Conservation (phyloP, 2,888 invertebrate genomes). For the Syrphus vitripennis region DNA sequence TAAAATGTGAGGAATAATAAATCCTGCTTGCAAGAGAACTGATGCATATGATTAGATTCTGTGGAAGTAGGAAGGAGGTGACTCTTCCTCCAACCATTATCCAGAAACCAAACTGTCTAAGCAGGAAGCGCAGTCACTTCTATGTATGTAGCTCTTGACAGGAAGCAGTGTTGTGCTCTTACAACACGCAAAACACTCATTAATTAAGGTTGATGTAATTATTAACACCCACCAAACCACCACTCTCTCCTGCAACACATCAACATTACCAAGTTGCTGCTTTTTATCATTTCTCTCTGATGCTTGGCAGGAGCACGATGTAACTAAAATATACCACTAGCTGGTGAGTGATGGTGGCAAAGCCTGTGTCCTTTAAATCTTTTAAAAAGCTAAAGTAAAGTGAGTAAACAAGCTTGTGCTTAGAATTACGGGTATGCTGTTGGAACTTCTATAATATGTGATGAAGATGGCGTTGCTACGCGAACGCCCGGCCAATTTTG, state of each 20-base stretch:
- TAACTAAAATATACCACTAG: too few species aligned
- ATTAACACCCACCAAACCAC: conserved; percentile 58
- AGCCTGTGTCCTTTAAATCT: conserved; percentile 24
- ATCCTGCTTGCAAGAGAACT: conserved; percentile 57
- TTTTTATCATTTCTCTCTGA: conserved; percentile 47
- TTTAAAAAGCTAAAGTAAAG: conserved; percentile 31
- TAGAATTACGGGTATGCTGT: conserved; percentile 37
- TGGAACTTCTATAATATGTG: neutral
- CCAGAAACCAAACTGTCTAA: conserved; percentile 22
- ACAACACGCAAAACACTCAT: conserved; percentile 69
- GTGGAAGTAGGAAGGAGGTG: neutral
- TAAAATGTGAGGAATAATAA: conserved; percentile 56
- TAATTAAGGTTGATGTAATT: conserved; percentile 70
- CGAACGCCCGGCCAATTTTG: too few species aligned
- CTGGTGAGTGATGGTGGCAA: too few species aligned
- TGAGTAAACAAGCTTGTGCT: conserved; percentile 44
- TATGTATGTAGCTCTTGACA: neutral
- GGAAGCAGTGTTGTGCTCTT: conserved; percentile 61
- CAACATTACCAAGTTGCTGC: conserved; percentile 23
- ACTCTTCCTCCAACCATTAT: neutral
- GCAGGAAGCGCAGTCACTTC: conserved; percentile 7
- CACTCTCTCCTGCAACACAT: neutral
- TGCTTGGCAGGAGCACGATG: conserved; percentile 28
- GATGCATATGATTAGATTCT: conserved; percentile 69
- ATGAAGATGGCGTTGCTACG: neutral